Percentiles rank a stretch among this genome's conserved stretches.
phyloP scores from a whole-genome alignment of 1,140 invertebrate species.

The Nasonia vitripennis region DNA sequence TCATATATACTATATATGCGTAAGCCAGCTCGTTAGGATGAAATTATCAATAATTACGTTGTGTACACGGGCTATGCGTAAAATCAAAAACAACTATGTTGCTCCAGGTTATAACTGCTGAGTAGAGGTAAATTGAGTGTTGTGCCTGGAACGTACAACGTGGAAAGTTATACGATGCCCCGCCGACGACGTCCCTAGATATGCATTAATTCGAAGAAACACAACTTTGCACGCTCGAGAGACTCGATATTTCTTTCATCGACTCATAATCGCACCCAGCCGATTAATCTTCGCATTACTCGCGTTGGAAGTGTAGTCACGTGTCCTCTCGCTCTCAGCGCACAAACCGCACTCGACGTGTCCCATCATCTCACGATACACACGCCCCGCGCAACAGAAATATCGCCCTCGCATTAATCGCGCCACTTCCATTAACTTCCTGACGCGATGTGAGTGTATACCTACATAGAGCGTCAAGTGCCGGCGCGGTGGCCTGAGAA shows the following conservation, averaged over 20 bases:
- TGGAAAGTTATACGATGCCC: background rate
- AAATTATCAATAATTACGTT: background rate
- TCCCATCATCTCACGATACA: background rate
- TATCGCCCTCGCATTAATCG: background rate
- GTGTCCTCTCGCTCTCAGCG: background rate
- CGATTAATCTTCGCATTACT: background rate
- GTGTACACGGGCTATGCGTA: too few species aligned
- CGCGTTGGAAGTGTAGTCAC: background rate
- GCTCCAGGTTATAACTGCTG: background rate
- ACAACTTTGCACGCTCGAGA: too few species aligned
- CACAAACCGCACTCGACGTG: background rate
- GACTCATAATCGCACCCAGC: too few species aligned
- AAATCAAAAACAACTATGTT: background rate
- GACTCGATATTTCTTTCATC: too few species aligned
- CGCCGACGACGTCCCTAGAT: background rate
- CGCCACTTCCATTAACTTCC: background rate
- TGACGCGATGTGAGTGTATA: background rate
- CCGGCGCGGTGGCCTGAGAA: constrained; percentile 16
- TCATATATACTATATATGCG: too few species aligned
- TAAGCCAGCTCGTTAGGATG: background rate
- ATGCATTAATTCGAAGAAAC: background rate
- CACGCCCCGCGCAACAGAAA: background rate
- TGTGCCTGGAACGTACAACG: background rate
- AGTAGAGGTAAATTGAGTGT: background rate
- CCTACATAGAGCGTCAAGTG: background rate